Evolutionary conservation across 2,888 invertebrate genomes (phyloP).

Genomic region (Leuctra nigra): DNA sequence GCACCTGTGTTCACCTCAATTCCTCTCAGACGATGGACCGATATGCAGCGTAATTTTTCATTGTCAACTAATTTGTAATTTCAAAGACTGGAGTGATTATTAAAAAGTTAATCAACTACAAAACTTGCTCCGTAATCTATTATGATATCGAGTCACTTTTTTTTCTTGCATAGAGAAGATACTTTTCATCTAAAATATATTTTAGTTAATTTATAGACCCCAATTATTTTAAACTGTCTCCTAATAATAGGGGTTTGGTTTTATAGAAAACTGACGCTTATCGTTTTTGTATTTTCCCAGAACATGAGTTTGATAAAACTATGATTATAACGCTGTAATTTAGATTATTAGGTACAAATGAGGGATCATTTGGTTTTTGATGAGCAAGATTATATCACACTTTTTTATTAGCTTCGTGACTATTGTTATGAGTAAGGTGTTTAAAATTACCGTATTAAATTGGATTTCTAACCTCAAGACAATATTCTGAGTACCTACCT

Average conservation of each 20-base stretch:
- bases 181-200: background rate
- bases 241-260: constrained; percentile 1
- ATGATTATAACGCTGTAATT: background rate
- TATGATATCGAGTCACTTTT: background rate
- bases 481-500: too few species aligned
- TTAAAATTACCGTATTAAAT: too few species aligned
- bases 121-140: constrained; percentile 1
- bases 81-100: background rate
- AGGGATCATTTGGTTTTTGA: constrained; percentile 1
- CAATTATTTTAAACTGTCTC: constrained; percentile 10
- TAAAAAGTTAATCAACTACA: constrained; percentile 8
- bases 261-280: background rate
- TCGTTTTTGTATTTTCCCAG: background rate
- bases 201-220: background rate
- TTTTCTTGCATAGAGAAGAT: background rate
- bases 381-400: too few species aligned
- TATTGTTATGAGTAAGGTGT: too few species aligned
- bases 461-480: too few species aligned
- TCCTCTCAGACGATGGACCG: background rate
- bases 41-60: constrained; percentile 3
- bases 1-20: background rate
- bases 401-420: too few species aligned
- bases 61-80: constrained; percentile 8
- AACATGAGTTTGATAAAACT: background rate
- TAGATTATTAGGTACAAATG: constrained; percentile 9